Evolutionary conservation across 2,888 invertebrate genomes (phyloP).

Genomic region (Tuberolachnus salignus): DNA sequence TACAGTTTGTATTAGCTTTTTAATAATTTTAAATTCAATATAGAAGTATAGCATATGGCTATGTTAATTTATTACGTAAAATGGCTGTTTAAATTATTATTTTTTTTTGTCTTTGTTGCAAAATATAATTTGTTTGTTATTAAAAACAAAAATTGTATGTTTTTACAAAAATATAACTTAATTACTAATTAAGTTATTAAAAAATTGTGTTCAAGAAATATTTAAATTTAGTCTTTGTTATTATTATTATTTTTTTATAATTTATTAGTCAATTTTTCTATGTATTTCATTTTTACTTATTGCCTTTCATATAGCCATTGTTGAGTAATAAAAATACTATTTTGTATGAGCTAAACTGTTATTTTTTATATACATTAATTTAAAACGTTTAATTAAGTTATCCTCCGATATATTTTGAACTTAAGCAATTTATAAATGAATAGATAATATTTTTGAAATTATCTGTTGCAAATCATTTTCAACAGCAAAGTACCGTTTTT

Average conservation of each 20-base stretch:
- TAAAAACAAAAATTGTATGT: background rate
- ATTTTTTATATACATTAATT: background rate
- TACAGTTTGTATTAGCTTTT: slow-evolving; percentile 5
- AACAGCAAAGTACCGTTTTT: too few species aligned
- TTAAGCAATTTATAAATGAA: too few species aligned
- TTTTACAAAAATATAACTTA: background rate
- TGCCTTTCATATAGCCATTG: slow-evolving; percentile 27
- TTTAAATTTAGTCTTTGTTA: slow-evolving; percentile 45
- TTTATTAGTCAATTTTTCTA: slow-evolving; percentile 41
- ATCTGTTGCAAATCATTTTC: too few species aligned
- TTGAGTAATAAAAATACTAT: slow-evolving; percentile 44
- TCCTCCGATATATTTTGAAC: too few species aligned
- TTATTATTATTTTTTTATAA: slow-evolving; percentile 36
- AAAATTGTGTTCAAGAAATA: slow-evolving; percentile 48
- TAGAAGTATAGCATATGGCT: background rate
- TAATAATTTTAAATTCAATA: slow-evolving; percentile 6
- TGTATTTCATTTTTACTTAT: slow-evolving; percentile 35
- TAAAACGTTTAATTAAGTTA: too few species aligned
- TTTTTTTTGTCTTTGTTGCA: slow-evolving; percentile 8
- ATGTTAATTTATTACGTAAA: background rate
- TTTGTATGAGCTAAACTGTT: slow-evolving; percentile 4
- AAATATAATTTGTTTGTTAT: background rate
- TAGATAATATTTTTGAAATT: too few species aligned
- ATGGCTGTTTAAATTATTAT: slow-evolving; percentile 23
- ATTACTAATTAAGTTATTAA: background rate